Base-by-base conservation (phyloP, 1,140 invertebrate genomes). In the Pachypsylla venusta region DNA sequence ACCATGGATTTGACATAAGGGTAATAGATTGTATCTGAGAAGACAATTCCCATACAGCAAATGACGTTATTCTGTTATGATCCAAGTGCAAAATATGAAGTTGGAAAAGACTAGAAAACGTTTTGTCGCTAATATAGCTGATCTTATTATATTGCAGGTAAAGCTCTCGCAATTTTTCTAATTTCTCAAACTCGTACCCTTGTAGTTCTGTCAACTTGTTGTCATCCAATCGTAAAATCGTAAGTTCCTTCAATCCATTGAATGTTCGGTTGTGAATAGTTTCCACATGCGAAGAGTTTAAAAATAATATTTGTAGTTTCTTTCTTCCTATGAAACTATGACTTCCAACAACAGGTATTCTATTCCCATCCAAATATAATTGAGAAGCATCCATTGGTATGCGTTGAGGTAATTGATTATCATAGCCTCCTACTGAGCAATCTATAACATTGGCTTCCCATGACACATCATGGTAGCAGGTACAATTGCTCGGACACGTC, bases 321-420 rank as follows among this genome's bases (percentile, higher is more conserved):
- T 92, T 93, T 61, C 90, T 77, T 0, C 90, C 90, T 62, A 94
- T 91, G 70, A 94, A 93, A 24, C 88, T 84, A 71, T 93, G 89
- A 71, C 87, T 89, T 59, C 79, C 78, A 19, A 88, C 74, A 25
- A 79, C 77, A 62, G 79, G 76, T 60, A 93, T 79, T 64, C 89
- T 79, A 71, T 93, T 93, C 14, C 90, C 90, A 70, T 94, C 91
- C 54, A 94, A 71, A 68, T 90, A 93, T 22, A 93, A 71, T 68
- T 89, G 84, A 1, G 90, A 92, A 24, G 88, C 85, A 67, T 94
- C 89, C 89, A 94, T 93, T 1, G 91, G 90, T 68, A 93, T 90
- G 72, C 84, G 79, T 28, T 85, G 81, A 2, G 89, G 89, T 64
- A 92, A 74, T 57, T 75, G 74, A 61, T 79, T 78, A 1, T 79